These are phyloP conservation scores for Drosophila kanapiae DNA, from an alignment of 1,140 invertebrate genomes.

Conservation along the genomic window DNA sequence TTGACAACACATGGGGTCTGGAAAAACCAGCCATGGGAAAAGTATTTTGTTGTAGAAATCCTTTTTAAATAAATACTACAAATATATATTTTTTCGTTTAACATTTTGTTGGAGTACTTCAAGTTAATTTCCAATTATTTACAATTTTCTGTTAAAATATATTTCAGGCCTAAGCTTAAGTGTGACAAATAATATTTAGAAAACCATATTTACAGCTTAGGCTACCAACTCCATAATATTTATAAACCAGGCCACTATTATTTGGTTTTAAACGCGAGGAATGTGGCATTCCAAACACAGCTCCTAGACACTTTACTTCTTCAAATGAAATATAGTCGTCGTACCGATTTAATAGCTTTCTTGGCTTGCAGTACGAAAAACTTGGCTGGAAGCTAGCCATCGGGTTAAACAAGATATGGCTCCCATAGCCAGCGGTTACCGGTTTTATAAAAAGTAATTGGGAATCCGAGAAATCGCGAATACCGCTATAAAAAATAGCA, in stretches of 20 bases:
- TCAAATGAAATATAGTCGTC: slow-evolving; percentile 4
- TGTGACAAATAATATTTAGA: neutral
- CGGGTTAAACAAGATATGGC: slow-evolving; percentile 31
- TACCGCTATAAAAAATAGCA: neutral
- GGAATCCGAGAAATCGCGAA: slow-evolving; percentile 4
- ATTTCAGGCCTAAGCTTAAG: neutral
- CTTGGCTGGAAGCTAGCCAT: slow-evolving; percentile 22
- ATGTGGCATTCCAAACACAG: slow-evolving; percentile 15
- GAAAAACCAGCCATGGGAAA: slow-evolving; percentile 14
- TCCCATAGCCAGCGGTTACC: slow-evolving; percentile 20
- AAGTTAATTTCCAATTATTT: neutral
- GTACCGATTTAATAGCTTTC: slow-evolving; percentile 4
- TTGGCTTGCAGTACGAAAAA: slow-evolving; percentile 2
- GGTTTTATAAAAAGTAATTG: slow-evolving; percentile 15
- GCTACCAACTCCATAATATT: neutral
- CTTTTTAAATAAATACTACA: neutral
- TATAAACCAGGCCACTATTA: neutral
- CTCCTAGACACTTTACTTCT: neutral
- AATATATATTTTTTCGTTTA: neutral
- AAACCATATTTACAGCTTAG: neutral
- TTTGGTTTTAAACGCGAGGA: neutral
- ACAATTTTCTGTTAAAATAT: neutral
- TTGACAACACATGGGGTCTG: neutral
- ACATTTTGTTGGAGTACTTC: neutral
- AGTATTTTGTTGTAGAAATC: neutral